phyloP scores from a whole-genome alignment of 2,113 vertebrate species.

The Plecotus auritus region DNA sequence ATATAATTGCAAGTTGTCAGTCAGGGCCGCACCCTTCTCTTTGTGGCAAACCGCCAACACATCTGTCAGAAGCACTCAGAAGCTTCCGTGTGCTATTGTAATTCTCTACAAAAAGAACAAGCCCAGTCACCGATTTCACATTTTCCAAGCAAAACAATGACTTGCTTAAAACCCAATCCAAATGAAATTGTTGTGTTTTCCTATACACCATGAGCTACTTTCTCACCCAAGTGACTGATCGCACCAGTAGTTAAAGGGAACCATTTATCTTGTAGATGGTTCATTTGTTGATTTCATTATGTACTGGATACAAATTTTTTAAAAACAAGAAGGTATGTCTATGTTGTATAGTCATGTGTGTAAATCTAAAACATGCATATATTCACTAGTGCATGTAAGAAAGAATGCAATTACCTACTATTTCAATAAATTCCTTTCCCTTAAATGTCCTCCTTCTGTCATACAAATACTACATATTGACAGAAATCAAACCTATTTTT shows the following conservation, averaged over 20 bases:
- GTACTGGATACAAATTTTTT: not conserved
- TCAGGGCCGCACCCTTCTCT: conserved; percentile 85
- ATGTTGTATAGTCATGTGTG: not conserved
- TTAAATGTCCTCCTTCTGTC: not conserved
- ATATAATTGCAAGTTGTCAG: conserved; percentile 86
- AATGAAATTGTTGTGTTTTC: conserved; percentile 75
- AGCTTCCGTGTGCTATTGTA: conserved; percentile 89
- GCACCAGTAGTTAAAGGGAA: conserved; percentile 32
- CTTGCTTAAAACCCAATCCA: conserved; percentile 77
- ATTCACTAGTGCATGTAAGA: not conserved
- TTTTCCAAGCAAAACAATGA: conserved; percentile 82
- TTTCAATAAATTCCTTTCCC: conserved; percentile 34
- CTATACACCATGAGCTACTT: conserved; percentile 59
- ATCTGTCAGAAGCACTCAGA: conserved; percentile 88
- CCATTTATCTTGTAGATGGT: not conserved
- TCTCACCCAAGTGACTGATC: conserved; percentile 65
- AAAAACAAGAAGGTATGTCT: not conserved
- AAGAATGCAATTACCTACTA: not conserved
- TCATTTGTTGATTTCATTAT: not conserved
- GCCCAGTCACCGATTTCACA: conserved; percentile 82
- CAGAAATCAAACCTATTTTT: conserved; percentile 44
- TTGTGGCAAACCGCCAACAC: conserved; percentile 87
- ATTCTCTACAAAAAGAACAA: conserved; percentile 86
- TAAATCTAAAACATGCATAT: not conserved
- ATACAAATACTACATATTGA: not conserved